These are phyloP conservation scores for Metridium senile DNA, from an alignment of 92 coral and sea anemone genomes.

Conservation along the genomic window DNA sequence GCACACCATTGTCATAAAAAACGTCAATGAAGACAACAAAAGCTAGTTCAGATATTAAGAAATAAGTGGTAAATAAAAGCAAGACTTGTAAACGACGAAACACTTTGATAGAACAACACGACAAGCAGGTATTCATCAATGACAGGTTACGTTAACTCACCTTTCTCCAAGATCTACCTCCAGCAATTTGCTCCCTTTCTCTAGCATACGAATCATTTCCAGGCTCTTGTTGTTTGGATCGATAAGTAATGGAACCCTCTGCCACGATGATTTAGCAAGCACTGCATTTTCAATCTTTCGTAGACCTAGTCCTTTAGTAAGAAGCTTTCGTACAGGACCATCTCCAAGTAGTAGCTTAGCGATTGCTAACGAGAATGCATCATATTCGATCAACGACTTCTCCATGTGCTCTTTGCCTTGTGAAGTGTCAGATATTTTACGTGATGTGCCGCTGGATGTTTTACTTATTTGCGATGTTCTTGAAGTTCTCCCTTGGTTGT, in stretches of 20 bases:
- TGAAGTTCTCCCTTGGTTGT: slow-evolving; percentile 14
- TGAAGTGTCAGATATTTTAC: slow-evolving; percentile 16
- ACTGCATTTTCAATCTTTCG: slow-evolving; percentile 92
- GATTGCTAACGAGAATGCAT: slow-evolving; percentile 78
- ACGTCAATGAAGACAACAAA: too few relatives aligned
- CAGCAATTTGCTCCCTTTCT: slow-evolving; percentile 68
- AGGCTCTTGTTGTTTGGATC: slow-evolving; percentile 90
- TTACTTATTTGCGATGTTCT: slow-evolving; percentile 1
- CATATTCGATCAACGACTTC: slow-evolving; percentile 73
- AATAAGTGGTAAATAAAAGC: too few relatives aligned
- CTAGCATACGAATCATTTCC: slow-evolving; percentile 80
- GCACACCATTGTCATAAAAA: too few relatives aligned
- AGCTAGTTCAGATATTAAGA: too few relatives aligned
- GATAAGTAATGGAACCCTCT: slow-evolving; percentile 84
- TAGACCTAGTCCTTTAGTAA: slow-evolving; percentile 90
- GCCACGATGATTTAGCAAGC: slow-evolving; percentile 90
- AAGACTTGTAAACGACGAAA: too few relatives aligned
- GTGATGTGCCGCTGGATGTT: background rate
- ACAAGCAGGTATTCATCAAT: too few relatives aligned
- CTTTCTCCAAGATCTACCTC: slow-evolving; percentile 93
- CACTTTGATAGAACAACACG: background rate
- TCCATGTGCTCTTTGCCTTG: slow-evolving; percentile 41
- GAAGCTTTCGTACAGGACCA: slow-evolving; percentile 74
- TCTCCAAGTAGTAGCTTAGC: slow-evolving; percentile 83
- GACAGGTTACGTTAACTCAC: slow-evolving; percentile 44